Conservation (phyloP, 2,888 invertebrate species). For the Anthophora plumipes region DNA sequence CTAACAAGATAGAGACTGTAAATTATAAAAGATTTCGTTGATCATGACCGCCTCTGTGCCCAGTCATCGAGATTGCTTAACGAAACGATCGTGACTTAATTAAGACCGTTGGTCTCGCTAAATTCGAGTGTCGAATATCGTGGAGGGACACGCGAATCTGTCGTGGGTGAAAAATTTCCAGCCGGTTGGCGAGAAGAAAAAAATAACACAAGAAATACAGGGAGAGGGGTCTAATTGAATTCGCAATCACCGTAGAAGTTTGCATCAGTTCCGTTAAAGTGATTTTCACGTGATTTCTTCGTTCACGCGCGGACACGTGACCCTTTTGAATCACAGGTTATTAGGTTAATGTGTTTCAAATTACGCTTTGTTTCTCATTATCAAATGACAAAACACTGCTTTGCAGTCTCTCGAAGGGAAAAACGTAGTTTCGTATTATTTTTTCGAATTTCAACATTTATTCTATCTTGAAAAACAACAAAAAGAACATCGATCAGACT, state of each 20-base stretch:
- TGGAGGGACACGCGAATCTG: conserved; percentile 19
- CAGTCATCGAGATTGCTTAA: conserved; percentile 40
- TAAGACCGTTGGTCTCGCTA: not conserved
- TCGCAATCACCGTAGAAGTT: conserved; percentile 4
- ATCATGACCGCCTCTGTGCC: conserved; percentile 10
- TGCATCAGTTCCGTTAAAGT: conserved; percentile 22
- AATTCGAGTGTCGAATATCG: not conserved
- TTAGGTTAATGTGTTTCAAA: not conserved
- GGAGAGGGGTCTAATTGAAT: conserved; percentile 22
- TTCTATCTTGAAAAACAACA: not conserved
- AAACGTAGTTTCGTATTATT: not conserved
- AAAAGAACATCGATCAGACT: not conserved
- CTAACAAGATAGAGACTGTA: not conserved
- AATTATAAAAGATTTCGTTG: conserved; percentile 9
- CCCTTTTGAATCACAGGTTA: not conserved
- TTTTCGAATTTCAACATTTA: not conserved
- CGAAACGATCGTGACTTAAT: conserved; percentile 1
- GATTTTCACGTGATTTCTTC: conserved; percentile 2
- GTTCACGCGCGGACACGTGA: not conserved
- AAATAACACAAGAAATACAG: not conserved
- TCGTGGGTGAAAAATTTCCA: conserved; percentile 45
- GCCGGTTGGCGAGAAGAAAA: not conserved
- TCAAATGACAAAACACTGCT: not conserved
- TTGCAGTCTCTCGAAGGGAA: not conserved
- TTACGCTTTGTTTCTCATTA: not conserved